Conservation (phyloP, 2,113 vertebrate species). For the Triplophysa dalaica region DNA sequence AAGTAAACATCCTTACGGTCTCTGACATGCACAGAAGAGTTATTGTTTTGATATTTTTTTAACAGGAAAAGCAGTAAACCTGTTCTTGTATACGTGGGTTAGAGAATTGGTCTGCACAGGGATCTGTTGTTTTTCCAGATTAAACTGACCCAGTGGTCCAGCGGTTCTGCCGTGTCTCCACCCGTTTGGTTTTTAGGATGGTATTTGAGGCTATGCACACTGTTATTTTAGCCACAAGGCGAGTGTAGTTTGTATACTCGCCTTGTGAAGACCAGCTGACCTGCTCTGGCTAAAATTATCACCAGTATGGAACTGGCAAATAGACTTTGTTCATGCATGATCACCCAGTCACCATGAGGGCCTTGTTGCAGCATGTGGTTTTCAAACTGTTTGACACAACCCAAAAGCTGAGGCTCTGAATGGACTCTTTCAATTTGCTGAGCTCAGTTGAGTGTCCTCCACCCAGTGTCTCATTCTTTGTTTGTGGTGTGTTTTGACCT, state of each 20-base stretch:
- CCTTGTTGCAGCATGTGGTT: not conserved
- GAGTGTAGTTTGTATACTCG: constrained; percentile 34
- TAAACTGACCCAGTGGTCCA: not conserved
- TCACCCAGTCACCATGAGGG: not conserved
- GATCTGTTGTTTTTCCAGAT: not conserved
- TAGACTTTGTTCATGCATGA: constrained; percentile 50
- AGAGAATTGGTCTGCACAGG: not conserved
- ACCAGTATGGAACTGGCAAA: constrained; percentile 61
- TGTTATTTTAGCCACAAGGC: constrained; percentile 34
- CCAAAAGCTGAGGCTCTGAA: not conserved
- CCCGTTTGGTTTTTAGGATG: not conserved
- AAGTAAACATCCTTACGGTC: not conserved
- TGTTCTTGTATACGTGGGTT: not conserved
- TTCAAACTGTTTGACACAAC: constrained; percentile 4
- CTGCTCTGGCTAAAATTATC: constrained; percentile 62
- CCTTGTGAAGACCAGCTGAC: constrained; percentile 61
- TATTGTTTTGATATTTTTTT: not conserved
- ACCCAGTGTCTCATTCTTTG: not conserved
- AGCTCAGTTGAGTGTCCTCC: not conserved
- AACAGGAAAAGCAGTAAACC: not conserved
- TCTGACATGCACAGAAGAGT: not conserved
- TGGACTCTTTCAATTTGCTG: not conserved
- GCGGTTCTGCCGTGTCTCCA: not conserved
- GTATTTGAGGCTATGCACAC: constrained; percentile 3
- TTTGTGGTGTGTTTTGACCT: not conserved